Conservation (phyloP, 2,888 invertebrate genomes). For the Latheticus oryzae region DNA sequence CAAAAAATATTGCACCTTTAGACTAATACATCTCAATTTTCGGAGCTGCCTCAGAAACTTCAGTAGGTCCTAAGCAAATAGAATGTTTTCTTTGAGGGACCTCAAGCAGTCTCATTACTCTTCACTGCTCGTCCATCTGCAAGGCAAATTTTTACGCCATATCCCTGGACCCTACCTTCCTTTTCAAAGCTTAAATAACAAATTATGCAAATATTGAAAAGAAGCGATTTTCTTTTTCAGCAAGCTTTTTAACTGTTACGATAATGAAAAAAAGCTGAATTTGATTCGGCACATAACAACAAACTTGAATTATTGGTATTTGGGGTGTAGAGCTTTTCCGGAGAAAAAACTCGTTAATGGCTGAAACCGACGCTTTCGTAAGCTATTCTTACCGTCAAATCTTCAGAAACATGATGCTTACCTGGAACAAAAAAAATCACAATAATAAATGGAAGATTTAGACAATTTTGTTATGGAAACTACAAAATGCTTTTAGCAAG, state of each 20-base stretch:
- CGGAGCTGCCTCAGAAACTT: too few relatives aligned
- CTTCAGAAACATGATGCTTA: slow-evolving; percentile 12
- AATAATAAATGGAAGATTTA: slow-evolving; percentile 1
- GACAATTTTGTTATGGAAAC: too few relatives aligned
- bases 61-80: slow-evolving; percentile 32
- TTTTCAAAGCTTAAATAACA: slow-evolving; percentile 6
- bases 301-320: slow-evolving; percentile 9
- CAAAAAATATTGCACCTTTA: too few relatives aligned
- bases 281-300: slow-evolving; percentile 4
- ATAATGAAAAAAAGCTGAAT: neutral
- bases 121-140: slow-evolving; percentile 17
- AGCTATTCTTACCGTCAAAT: slow-evolving; percentile 14
- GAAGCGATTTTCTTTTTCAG: too few relatives aligned
- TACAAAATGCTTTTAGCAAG: too few relatives aligned
- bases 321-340: slow-evolving; percentile 3
- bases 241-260: neutral
- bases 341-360: slow-evolving; percentile 18
- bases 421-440: slow-evolving; percentile 16
- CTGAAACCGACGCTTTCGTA: slow-evolving; percentile 3
- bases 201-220: slow-evolving; percentile 29
- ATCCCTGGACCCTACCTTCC: slow-evolving; percentile 20
- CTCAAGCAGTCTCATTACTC: slow-evolving; percentile 5
- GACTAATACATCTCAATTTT: too few relatives aligned
- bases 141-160: slow-evolving; percentile 25
- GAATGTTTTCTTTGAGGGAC: slow-evolving; percentile 14